Evolutionary conservation across 2,888 invertebrate species (phyloP), one percentile per base, ranked within the genome.

Genomic region (Caenorhabditis uteleia): DNA sequence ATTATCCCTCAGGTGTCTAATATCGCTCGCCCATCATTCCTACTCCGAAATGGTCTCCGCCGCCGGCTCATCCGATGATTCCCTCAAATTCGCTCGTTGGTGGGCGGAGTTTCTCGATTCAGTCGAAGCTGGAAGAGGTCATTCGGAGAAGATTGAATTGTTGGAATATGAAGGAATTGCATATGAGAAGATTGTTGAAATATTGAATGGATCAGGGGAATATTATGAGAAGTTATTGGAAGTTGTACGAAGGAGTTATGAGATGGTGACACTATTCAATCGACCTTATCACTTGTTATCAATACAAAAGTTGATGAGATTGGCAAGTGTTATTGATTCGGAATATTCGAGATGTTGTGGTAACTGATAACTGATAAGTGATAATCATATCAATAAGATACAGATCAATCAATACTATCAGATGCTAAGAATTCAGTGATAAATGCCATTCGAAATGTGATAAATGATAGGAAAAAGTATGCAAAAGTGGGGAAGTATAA

Each of bases 31-130:
- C 1, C 68, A 71, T 51, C 61, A 71, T n/a, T 65, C 68, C 7
- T 71, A 71, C 40, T 39, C 49, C 6, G 61, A 61, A 31, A 61
- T 71, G 58, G 71, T 71, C 2, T 56, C 61, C 23, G 65, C 61
- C 5, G 55, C 68, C 1, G 61, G 62, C 23, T 44, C 57, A 12
- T 45, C 48, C 10, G 61, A 61, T n/a, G 71, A 68, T 27, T 49
- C 64, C 4, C 23, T 68, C 20, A 68, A 68, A 29, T 66, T 71
- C 26, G 68, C 68, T 14, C 42, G 42, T 18, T 71, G 68, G 68
- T 71, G 71, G 71, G 55, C 56, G 12, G 65, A 68, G 31, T 71
- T 71, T 39, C 27, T 71, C 26, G 64, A 64, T 54, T 64, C 64
- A 12, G 64, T 64, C 7, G 64, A 64, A 42, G 64, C 64, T 8